phyloP scores from a whole-genome alignment of 2,888 invertebrate species.

The Drosophila rellima region DNA sequence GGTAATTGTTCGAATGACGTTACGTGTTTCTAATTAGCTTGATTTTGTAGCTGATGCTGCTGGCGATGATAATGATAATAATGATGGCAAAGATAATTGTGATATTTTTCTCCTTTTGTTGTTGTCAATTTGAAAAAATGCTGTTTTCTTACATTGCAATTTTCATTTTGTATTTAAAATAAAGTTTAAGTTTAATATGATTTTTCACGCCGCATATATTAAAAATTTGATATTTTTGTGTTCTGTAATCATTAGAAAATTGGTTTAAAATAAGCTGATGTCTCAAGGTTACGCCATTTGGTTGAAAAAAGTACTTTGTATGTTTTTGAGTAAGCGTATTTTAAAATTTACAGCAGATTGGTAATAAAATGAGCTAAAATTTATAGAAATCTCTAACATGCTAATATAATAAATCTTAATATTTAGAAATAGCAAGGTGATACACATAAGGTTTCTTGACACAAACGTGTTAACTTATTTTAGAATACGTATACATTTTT shows the following conservation, averaged over 20 bases:
- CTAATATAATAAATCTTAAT: neutral
- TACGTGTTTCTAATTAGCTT: conserved; percentile 64
- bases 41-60: conserved; percentile 20
- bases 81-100: conserved; percentile 35
- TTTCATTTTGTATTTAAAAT: conserved; percentile 30
- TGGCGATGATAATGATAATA: conserved; percentile 34
- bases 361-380: neutral
- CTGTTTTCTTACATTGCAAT: conserved; percentile 13
- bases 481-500: too few species aligned
- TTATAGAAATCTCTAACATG: neutral
- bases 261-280: conserved; percentile 67
- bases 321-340: neutral
- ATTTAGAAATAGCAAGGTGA: neutral
- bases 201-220: neutral
- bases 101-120: conserved; percentile 15
- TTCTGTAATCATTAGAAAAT: conserved; percentile 61
- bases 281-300: conserved; percentile 55
- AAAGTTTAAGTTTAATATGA: conserved; percentile 19
- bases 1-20: conserved; percentile 55
- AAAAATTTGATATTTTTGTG: neutral
- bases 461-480: too few species aligned
- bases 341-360: conserved; percentile 7
- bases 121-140: conserved; percentile 48
- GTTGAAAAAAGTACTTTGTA: conserved; percentile 2
- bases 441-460: too few species aligned